phyloP scores from a whole-genome alignment of 2,888 invertebrate genomes.

The Athalia cordata region DNA sequence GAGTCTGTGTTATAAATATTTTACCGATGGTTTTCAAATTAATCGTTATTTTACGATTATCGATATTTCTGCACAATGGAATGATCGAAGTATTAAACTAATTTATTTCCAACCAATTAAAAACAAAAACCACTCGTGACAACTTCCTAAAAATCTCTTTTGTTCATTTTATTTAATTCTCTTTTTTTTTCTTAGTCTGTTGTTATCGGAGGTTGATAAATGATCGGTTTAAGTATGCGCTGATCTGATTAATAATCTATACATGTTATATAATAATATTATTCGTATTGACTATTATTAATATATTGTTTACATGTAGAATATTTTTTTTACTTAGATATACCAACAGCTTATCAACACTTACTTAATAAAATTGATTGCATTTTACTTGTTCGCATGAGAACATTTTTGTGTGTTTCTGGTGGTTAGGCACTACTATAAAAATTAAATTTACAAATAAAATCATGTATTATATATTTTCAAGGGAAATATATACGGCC shows the following conservation, averaged over 20 bases:
- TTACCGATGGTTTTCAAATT: too few species aligned
- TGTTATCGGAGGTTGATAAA: too few species aligned
- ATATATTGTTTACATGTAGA: too few species aligned
- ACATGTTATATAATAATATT: neutral
- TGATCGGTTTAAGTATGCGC: too few species aligned
- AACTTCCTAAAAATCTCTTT: neutral
- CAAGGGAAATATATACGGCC: neutral
- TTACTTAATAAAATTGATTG: slow-evolving; percentile 35
- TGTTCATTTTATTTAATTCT: too few species aligned
- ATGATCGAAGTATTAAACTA: slow-evolving; percentile 3
- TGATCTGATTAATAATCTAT: too few species aligned
- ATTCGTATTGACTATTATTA: slow-evolving; percentile 16
- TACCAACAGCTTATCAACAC: slow-evolving; percentile 23
- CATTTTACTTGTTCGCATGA: slow-evolving; percentile 26
- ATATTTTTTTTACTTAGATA: too few species aligned
- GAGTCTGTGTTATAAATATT: too few species aligned
- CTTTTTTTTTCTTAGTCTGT: too few species aligned
- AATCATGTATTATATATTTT: neutral
- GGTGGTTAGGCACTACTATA: slow-evolving; percentile 40
- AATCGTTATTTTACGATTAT: too few species aligned
- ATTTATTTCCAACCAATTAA: neutral
- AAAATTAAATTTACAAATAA: slow-evolving; percentile 27
- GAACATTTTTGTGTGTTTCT: slow-evolving; percentile 13
- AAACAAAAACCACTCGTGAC: neutral
- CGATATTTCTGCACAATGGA: neutral